These are phyloP conservation scores for Holothuria leucospilota DNA, from an alignment of 53 echinoderm and acorn worm species.

Conservation along the genomic window DNA sequence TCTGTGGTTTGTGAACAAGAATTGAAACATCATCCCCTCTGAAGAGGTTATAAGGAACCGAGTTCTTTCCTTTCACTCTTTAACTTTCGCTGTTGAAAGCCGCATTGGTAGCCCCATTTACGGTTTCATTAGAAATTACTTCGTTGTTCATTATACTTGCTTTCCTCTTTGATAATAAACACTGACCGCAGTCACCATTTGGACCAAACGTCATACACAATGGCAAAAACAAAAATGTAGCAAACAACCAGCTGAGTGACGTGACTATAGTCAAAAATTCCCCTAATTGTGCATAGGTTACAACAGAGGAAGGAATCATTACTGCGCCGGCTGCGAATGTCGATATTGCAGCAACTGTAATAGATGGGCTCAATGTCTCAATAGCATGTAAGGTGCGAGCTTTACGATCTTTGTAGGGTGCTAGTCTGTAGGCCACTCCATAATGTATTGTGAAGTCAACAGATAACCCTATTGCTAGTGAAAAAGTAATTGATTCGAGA, in stretches of 20 bases:
- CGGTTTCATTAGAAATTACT: too few species aligned
- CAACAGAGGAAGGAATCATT: constrained; percentile 67
- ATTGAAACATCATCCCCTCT: too few species aligned
- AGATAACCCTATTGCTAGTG: constrained; percentile 83
- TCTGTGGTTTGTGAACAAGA: too few species aligned
- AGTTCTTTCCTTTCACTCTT: too few species aligned
- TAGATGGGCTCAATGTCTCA: constrained; percentile 65
- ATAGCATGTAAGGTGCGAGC: constrained; percentile 69
- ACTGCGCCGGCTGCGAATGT: constrained; percentile 84
- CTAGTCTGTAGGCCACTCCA: constrained; percentile 83
- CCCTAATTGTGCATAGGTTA: constrained; percentile 73
- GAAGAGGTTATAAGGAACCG: too few species aligned
- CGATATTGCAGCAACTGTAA: constrained; percentile 82
- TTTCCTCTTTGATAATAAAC: too few species aligned
- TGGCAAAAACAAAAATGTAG: constrained; percentile 83
- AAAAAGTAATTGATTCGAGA: constrained; percentile 79
- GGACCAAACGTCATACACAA: constrained; percentile 76
- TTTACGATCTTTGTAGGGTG: constrained; percentile 67
- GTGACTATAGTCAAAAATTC: constrained; percentile 77
- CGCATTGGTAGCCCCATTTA: too few species aligned
- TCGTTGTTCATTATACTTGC: too few species aligned
- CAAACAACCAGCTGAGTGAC: constrained; percentile 76
- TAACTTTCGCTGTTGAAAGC: too few species aligned
- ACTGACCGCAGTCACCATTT: constrained; percentile 53
- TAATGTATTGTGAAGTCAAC: constrained; percentile 89